Evolutionary conservation across 2,797 vertebrate genomes (phyloP), one percentile per base, ranked within the genome.

Genomic region (Lemur catta): DNA sequence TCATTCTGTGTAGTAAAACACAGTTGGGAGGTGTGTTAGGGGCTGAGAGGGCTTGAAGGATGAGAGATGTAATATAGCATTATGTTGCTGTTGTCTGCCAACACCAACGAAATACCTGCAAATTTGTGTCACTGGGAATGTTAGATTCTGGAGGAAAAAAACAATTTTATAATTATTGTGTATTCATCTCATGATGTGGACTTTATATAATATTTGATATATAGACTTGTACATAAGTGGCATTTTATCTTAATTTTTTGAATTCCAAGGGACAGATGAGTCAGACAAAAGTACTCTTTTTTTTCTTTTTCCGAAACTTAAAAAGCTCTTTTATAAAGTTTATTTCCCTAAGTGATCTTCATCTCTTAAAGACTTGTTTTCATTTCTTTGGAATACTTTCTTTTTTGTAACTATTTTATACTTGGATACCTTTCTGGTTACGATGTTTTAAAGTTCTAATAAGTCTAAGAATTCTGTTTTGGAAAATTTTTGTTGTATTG

Each of bases 171-270:
- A 84, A 12, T 87, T 71, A 8, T 22, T 52, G 2, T 90, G n/a
- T 2, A 89, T 6, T 94, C 79, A 76, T 89, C 41, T 82, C 18
- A n/a, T 59, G 78, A 69, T 79, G 38, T 43, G 76, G 43, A 88
- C 30, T 90, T 65, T 92, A 55, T 38, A 61, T 61, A 46, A 57
- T 96, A 26, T 72, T 79, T 63, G 52, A 33, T 94, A 61, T 38
- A 1, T 84, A 79, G 57, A 28, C 33, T 91, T 89, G 6, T 57
- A 24, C n/a, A 22, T 93, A 74, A 81, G 71, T 74, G 61, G 11
- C 35, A 71, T 61, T 95, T 91, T 69, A 46, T 90, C 33, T 82
- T 91, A 78, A 41, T 59, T 72, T 96, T 55, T 94, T 85, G 24
- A 48, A 52, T n/a, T 65, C 57, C 65, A 59, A 92, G 38, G 67